These are phyloP conservation scores for Anniella stebbinsi DNA, from an alignment of 2,797 vertebrate genomes.

Conservation along the genomic window DNA sequence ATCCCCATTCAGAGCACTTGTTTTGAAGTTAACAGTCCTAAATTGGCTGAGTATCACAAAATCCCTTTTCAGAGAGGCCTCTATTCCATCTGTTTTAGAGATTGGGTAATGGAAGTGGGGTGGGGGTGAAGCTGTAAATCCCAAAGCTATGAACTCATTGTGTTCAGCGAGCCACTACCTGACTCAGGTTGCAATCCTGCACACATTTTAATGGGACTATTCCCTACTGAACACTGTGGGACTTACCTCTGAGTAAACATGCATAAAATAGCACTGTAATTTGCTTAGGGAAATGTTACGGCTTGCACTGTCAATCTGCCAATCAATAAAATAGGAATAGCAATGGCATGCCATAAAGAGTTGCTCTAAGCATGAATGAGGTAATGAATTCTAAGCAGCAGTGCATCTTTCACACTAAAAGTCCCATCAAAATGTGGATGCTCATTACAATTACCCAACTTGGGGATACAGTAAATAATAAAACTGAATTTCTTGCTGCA, in stretches of 20 bases:
- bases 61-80: neutral
- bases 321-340: neutral
- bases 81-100: neutral
- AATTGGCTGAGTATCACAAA: neutral
- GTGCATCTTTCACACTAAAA: neutral
- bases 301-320: neutral
- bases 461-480: conserved; percentile 32
- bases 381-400: neutral
- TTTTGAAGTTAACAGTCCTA: neutral
- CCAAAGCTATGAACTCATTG: neutral
- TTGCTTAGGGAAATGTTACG: neutral
- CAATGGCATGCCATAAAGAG: neutral
- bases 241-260: neutral
- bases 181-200: neutral
- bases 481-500: neutral
- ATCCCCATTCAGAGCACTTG: neutral
- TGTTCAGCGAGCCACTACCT: neutral
- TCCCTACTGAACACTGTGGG: neutral
- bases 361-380: neutral
- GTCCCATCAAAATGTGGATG: neutral
- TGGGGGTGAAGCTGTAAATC: neutral
- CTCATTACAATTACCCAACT: conserved; percentile 35
- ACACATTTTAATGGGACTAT: neutral
- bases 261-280: neutral
- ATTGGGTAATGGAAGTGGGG: too few relatives aligned